Percentiles rank a stretch among this genome's conserved stretches.
Evolutionary conservation across 2,888 invertebrate species (phyloP).

Genomic region (Holacanthella duospinosa): DNA sequence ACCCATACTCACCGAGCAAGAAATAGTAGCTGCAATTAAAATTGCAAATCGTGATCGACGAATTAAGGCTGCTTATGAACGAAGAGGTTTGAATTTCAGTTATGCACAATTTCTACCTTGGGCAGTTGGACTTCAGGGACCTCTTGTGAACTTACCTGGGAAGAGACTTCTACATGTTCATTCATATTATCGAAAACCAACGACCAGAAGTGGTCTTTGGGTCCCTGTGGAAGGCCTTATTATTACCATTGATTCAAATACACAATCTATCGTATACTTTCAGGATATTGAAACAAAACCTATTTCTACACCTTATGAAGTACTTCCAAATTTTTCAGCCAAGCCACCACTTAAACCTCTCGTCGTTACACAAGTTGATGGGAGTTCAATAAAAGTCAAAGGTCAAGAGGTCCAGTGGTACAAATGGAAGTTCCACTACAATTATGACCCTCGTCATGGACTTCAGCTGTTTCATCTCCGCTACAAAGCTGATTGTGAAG

Average conservation of each 20-base stretch:
- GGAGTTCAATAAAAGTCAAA: constrained; percentile 1
- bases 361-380: neutral
- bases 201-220: neutral
- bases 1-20: neutral
- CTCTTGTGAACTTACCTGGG: neutral
- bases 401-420: neutral
- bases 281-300: neutral
- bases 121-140: neutral
- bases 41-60: neutral
- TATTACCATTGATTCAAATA: neutral
- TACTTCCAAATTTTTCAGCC: neutral
- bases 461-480: neutral
- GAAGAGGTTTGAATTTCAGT: neutral
- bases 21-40: neutral
- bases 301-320: neutral
- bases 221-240: neutral
- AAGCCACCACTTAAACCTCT: neutral
- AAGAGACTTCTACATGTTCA: neutral
- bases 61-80: neutral
- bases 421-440: neutral
- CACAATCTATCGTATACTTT: neutral
- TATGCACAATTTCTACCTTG: neutral
- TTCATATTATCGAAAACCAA: neutral
- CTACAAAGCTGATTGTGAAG: neutral
- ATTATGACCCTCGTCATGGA: neutral